These are phyloP conservation scores for Echinops telfairi DNA, from an alignment of 2,113 vertebrate genomes.

Conservation along the genomic window DNA sequence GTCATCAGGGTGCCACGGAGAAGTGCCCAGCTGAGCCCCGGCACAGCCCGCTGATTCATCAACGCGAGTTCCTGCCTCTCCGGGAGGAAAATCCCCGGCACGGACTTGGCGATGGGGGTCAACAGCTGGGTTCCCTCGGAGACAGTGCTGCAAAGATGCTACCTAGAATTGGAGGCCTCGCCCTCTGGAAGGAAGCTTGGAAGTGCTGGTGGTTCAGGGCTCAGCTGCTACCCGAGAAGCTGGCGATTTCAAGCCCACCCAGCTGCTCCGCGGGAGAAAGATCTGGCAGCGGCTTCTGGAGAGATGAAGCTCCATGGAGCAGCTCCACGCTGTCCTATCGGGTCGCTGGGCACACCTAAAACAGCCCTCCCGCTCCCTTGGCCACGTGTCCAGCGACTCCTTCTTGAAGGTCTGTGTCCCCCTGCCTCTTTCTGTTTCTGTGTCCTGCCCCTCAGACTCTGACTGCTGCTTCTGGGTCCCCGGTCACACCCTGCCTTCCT, in stretches of 20 bases:
- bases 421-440: background rate
- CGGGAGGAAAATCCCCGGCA: background rate
- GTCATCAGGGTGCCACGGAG: rapidly evolving
- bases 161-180: background rate
- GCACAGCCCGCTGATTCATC: background rate
- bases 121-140: background rate
- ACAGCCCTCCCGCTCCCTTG: background rate
- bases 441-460: background rate
- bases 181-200: background rate
- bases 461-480: background rate
- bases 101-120: background rate
- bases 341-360: background rate
- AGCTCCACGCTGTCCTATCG: background rate
- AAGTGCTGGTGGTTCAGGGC: too few relatives aligned
- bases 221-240: background rate
- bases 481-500: background rate
- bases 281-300: background rate
- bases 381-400: background rate
- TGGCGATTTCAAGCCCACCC: background rate
- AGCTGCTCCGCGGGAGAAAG: background rate
- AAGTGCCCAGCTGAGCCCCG: rapidly evolving
- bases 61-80: background rate
- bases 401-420: background rate
- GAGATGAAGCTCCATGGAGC: background rate
- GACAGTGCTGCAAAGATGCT: background rate